These are phyloP conservation scores for Conger conger DNA, from an alignment of 2,113 vertebrate species.

Conservation along the genomic window DNA sequence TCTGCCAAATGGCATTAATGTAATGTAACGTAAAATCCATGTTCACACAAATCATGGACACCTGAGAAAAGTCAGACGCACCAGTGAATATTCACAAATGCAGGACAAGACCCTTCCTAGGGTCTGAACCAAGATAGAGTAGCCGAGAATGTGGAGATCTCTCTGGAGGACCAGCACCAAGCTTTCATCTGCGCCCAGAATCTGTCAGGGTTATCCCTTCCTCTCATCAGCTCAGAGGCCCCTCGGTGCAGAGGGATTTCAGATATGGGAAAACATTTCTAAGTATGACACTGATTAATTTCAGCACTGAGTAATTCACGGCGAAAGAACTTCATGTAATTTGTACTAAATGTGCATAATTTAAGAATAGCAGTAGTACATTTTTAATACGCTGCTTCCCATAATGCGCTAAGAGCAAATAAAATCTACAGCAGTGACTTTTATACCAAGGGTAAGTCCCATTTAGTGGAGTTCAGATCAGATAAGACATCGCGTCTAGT, in stretches of 20 bases:
- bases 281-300: not conserved
- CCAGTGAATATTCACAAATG: not conserved
- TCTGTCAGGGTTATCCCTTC: conserved; percentile 42
- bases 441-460: not conserved
- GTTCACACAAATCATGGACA: not conserved
- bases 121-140: not conserved
- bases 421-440: not conserved
- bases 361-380: not conserved
- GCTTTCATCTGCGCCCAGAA: conserved; percentile 45
- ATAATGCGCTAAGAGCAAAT: not conserved
- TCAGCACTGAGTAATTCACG: not conserved
- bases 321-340: not conserved
- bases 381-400: not conserved
- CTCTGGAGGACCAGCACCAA: not conserved
- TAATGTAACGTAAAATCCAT: no score
- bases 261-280: conserved; percentile 25
- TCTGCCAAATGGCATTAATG: no score
- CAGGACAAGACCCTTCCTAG: not conserved
- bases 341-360: not conserved
- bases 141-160: not conserved
- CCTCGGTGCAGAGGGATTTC: not conserved
- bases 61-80: not conserved
- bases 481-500: not conserved
- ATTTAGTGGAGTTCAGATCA: not conserved
- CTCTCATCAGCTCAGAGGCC: conserved; percentile 29